Conservation (phyloP, 1,140 invertebrate species). For the Drosophila repletoides region DNA sequence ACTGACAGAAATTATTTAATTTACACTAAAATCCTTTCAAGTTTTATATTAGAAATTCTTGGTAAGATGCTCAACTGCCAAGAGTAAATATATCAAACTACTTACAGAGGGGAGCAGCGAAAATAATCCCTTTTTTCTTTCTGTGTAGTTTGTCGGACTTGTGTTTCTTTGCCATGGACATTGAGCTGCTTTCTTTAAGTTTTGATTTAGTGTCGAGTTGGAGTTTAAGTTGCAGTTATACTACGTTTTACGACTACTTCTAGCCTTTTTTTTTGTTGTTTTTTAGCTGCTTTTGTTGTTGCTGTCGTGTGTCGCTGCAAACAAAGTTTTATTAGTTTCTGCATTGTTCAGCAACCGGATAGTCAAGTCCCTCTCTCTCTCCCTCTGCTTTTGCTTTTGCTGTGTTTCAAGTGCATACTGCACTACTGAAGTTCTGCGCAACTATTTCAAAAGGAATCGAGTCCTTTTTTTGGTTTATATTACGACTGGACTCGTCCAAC, state of each 20-base stretch:
- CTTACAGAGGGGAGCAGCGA: too few species aligned
- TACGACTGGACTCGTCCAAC: constrained; percentile 5
- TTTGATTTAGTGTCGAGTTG: constrained; percentile 61
- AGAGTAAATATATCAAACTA: too few species aligned
- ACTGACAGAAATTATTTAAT: background rate
- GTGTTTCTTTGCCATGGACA: constrained; percentile 20
- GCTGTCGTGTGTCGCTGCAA: constrained; percentile 9
- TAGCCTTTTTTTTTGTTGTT: constrained; percentile 14
- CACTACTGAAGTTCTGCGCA: constrained; percentile 17
- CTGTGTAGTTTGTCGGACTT: too few species aligned
- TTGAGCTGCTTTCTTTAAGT: constrained; percentile 54
- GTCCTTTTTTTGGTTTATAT: constrained; percentile 25
- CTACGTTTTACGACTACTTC: constrained; percentile 1
- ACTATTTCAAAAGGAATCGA: constrained; percentile 52
- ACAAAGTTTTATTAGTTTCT: constrained; percentile 55
- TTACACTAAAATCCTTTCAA: too few species aligned
- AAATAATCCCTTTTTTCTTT: too few species aligned
- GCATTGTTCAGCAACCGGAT: constrained; percentile 44
- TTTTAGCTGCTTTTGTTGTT: background rate
- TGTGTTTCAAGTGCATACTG: background rate
- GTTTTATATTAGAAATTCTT: too few species aligned
- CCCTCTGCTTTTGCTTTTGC: background rate
- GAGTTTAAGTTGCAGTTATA: constrained; percentile 41
- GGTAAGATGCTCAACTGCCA: too few species aligned
- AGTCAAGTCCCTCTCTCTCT: background rate